These are phyloP conservation scores for Garrulus glandarius DNA, from an alignment of 2,797 vertebrate species.

Conservation along the genomic window DNA sequence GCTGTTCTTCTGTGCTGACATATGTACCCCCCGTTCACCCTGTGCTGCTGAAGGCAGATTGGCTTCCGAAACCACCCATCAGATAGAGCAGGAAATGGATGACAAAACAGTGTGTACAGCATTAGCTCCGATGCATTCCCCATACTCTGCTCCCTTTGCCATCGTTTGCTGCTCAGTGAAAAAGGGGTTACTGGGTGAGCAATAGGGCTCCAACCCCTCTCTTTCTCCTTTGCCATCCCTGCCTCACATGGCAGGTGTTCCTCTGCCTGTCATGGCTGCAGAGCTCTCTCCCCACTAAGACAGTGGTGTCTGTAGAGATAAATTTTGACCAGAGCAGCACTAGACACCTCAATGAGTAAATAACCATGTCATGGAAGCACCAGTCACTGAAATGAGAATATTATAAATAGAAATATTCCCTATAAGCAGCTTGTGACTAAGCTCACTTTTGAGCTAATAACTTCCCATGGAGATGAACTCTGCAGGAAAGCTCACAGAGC, in stretches of 20 bases:
- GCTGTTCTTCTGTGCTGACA: constrained; percentile 47
- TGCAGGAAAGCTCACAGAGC: constrained; percentile 60
- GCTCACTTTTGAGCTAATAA: constrained; percentile 68
- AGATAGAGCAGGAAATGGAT: background rate
- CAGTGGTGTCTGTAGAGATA: background rate
- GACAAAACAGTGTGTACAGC: background rate
- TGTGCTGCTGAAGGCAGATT: background rate
- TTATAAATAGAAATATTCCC: constrained; percentile 63
- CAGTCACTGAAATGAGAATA: background rate
- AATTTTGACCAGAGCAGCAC: background rate
- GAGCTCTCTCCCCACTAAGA: background rate
- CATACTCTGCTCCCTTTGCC: background rate
- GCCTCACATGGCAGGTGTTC: background rate
- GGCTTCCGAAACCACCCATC: background rate
- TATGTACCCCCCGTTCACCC: background rate
- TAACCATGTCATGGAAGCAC: background rate
- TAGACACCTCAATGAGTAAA: background rate
- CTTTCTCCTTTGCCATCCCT: background rate
- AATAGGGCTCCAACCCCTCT: background rate
- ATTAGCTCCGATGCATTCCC: background rate
- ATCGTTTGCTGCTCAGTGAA: background rate
- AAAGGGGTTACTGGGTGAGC: background rate
- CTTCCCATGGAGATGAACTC: constrained; percentile 63
- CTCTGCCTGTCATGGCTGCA: background rate
- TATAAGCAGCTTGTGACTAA: constrained; percentile 56